Percentiles rank a stretch among this genome's conserved stretches.
These are phyloP conservation scores for Anadara kagoshimensis DNA, from an alignment of 1,140 invertebrate species.

Conservation along the genomic window DNA sequence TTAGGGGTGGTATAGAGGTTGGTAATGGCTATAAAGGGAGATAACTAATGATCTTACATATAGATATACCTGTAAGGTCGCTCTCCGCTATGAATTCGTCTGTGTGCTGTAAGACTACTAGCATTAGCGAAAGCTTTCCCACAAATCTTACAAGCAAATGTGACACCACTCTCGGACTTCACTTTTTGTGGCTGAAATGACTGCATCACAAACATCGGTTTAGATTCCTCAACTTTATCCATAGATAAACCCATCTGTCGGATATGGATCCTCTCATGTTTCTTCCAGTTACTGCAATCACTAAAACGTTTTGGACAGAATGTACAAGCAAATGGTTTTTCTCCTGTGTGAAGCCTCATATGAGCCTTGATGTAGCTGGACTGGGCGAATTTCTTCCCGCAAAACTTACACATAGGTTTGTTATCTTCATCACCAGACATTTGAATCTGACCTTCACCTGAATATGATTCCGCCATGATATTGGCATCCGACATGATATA, in stretches of 20 bases:
- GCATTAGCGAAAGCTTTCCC: constrained; percentile 60
- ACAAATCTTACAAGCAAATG: constrained; percentile 60
- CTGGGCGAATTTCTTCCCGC: constrained; percentile 65
- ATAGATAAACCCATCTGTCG: constrained; percentile 29
- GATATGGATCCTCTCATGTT: constrained; percentile 74
- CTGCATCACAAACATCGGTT: constrained; percentile 10
- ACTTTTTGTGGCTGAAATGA: constrained; percentile 20
- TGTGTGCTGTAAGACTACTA: constrained; percentile 58
- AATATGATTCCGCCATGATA: no score
- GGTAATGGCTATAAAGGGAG: no score
- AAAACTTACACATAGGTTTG: constrained; percentile 61
- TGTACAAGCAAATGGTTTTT: constrained; percentile 70
- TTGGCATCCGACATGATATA: no score
- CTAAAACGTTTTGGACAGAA: constrained; percentile 74
- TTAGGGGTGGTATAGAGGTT: no score
- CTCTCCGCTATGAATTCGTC: constrained; percentile 63
- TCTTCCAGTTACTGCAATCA: constrained; percentile 72
- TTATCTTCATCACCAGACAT: constrained; percentile 32
- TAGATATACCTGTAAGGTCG: constrained; percentile 47
- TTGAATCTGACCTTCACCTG: no score
- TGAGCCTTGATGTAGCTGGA: constrained; percentile 65
- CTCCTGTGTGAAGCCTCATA: constrained; percentile 83
- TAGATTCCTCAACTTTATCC: constrained; percentile 4
- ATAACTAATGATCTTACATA: no score
- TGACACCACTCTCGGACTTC: constrained; percentile 20